These are phyloP conservation scores for Chiloscyllium plagiosum DNA, from an alignment of 2,113 vertebrate species.

Conservation along the genomic window DNA sequence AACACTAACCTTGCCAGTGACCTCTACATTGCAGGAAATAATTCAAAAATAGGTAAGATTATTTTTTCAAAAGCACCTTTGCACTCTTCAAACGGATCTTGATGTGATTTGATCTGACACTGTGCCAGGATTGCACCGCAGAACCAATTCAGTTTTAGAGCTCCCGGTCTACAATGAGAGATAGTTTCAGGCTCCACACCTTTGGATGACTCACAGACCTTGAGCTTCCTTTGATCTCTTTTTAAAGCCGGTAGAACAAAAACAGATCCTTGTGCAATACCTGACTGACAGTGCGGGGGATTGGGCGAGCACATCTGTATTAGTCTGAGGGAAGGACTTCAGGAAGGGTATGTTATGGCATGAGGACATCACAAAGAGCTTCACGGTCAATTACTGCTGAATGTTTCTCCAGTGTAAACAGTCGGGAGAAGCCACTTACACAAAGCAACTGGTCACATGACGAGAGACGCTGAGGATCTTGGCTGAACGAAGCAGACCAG, in stretches of 20 bases:
- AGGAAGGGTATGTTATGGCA: neutral
- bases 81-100: too few relatives aligned
- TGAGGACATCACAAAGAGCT: neutral
- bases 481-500: too few relatives aligned
- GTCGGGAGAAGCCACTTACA: too few relatives aligned
- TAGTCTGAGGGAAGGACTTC: neutral
- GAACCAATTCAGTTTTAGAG: neutral
- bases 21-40: too few relatives aligned
- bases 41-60: too few relatives aligned
- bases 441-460: neutral
- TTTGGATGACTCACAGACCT: neutral
- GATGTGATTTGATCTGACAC: neutral
- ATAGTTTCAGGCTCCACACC: neutral
- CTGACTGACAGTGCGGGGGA: neutral
- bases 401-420: neutral
- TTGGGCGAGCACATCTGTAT: neutral
- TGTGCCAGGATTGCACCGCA: neutral
- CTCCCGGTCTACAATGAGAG: neutral
- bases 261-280: neutral
- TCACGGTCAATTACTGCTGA: neutral
- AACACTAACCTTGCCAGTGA: too few relatives aligned
- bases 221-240: neutral
- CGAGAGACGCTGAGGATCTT: too few relatives aligned
- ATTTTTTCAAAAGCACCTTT: too few relatives aligned
- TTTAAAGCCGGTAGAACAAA: neutral